Percentiles rank a stretch among this genome's conserved stretches.
phyloP scores from a whole-genome alignment of 2,113 vertebrate species.

The Grammomys surdaster region DNA sequence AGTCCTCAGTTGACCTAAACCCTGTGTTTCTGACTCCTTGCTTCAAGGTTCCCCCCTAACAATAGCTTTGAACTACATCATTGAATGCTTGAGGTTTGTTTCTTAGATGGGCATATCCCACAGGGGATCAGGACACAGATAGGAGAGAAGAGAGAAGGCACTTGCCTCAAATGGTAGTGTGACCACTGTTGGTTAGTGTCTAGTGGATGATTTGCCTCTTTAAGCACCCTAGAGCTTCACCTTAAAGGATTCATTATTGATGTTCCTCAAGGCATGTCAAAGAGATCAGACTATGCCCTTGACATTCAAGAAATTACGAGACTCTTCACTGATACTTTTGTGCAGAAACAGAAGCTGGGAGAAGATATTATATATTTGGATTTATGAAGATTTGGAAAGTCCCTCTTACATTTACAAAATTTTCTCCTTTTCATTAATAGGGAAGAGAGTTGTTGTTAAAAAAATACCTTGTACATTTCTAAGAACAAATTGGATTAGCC shows the following conservation, averaged over 20 bases:
- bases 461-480: neutral
- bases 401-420: neutral
- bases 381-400: neutral
- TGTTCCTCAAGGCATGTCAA: neutral
- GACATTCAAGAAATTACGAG: neutral
- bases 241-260: neutral
- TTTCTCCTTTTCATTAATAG: neutral
- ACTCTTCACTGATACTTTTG: neutral
- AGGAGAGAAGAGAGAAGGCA: neutral
- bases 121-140: neutral
- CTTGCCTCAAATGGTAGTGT: neutral
- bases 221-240: neutral
- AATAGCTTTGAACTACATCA: neutral
- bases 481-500: neutral
- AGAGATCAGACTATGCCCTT: neutral
- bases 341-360: neutral
- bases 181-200: neutral
- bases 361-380: neutral
- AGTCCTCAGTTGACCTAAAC: too few relatives aligned
- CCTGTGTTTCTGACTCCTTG: neutral
- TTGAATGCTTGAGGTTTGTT: neutral
- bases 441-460: neutral
- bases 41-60: neutral
- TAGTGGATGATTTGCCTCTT: neutral
- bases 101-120: neutral